Evolutionary conservation across 2,888 invertebrate species (phyloP), one percentile per base, ranked within the genome.

Genomic region (Phlogophora meticulosa): DNA sequence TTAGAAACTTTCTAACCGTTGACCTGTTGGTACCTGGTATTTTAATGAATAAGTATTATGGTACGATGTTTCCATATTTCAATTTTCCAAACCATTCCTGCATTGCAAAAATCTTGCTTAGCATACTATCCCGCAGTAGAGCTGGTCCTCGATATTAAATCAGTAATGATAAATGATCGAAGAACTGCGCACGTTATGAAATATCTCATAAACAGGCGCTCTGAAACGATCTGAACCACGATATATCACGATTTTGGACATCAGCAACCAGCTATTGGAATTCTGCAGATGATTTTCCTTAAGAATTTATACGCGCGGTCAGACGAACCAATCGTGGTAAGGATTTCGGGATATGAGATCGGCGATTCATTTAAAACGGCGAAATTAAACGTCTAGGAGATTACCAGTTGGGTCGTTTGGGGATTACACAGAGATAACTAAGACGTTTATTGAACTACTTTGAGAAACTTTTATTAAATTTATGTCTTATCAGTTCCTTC

Each of bases 191-290:
- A 81, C 84, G 90, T 90, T 93, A 94, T 94, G 93, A 93, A 93
- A 94, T 93, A 94, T 94, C 90, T 93, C 90, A 94, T 93, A 94
- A 93, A 94, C 93, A 94, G 91, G 86, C 89, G 88, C 80, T 68
- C 84, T 78, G 80, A 84, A 83, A 83, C 90, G 88, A 87, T 85
- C 87, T 86, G 78, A 85, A 86, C 85, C 78, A 84, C 94, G 90
- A 95, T 95, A 94, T 93, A 94, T 95, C 94, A 94, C 87, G 83
- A 87, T 89, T 93, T 91, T 90, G 91, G 93, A 93, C 94, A 92
- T 91, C 90, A 91, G 88, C 90, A 90, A 89, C 88, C 87, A 85
- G 85, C 88, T 91, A 93, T 93, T 94, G 91, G 91, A 91, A 92
- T 93, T 91, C 91, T 91, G 90, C 90, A 88, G 90, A 91, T 92